Base-by-base conservation (phyloP, 2,113 vertebrate genomes). In the Tenrec ecaudatus region DNA sequence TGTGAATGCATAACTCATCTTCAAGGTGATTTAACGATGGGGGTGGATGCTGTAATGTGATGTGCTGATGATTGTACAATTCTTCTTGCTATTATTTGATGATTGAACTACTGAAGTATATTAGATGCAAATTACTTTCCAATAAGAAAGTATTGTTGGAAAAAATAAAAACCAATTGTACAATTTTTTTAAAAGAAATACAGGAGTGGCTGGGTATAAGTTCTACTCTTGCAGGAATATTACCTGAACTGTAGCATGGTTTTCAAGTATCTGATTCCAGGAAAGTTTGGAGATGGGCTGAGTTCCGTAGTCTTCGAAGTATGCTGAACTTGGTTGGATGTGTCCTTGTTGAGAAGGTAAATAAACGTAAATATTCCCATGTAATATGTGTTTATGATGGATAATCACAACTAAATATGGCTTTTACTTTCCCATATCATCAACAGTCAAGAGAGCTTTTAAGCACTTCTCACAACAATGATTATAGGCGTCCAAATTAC, bases 271-370 rank as follows among this genome's bases (percentile, higher is more conserved):
- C 79, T 64, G 17, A 62, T 20, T 2, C 19, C 25, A 47, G 2
- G n/a, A 6, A 68, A 22, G 11, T 20, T 36, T 6, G 14, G 16
- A 84, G 19, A n/a, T n/a, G 40, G 6, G 10, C 38, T 23, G 23
- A 4, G 53, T 8, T 9, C 1, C 9, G 2, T 12, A 20, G 23
- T 12, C 23, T 81, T 75, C 33, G 60, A 31, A 33, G 2, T 78
- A n/a, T 22, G 27, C 27, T 57, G 23, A 23, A 7, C 20, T 23
- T 62, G 29, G 33, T 58, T 47, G 73, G 8, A n/a, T 16, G 0
- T 66, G 6, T 0, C 47, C 19, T 8, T 2, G 0, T 11, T 31
- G 6, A 20, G 38, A 33, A 82, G 20, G 12, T 20, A 3, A 6
- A 4, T 6, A 4, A 29, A 66, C 1, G 10, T 3, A 23, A 33